Base-by-base conservation (phyloP, 2,113 vertebrate genomes). In the Prunella fulvescens region DNA sequence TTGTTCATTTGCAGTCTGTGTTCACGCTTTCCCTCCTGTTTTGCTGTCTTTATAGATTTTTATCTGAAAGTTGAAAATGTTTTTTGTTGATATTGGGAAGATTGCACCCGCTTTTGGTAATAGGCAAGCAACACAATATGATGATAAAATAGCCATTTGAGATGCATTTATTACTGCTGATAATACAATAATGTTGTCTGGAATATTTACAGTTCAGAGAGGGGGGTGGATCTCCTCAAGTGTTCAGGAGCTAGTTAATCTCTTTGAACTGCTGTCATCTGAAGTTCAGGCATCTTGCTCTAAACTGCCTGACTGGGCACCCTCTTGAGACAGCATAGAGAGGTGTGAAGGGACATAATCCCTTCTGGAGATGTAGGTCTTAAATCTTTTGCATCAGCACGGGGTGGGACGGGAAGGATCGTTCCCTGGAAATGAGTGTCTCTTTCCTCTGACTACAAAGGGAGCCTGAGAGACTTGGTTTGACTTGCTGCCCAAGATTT, bases 21-120 rank as follows among this genome's bases (percentile, higher is more conserved):
- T 85, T 96, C 92, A 73, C 0, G 65, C 76, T 94, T 93, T 93
- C 57, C n/a, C 91, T 92, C 86, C 94, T 88, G 76, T 86, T 96
- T 88, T 60, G 48, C 88, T 96, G 92, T 90, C 95, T 92, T 92
- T 65, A 74, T 74, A 86, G 94, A 94, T 96, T 94, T 94, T 94
- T 95, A 96, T 96, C 95, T 91, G 51, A 70, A 91, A 93, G 81
- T 80, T 92, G 92, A 92, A 93, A 92, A 79, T 10, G 7, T 62
- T 92, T 92, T 83, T 69, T 78, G 81, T 95, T 96, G 94, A 64
- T 97, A 57, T 60, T 9, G 3, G 88, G 67, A 74, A 92, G 94
- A 96, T 88, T 93, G 66, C 24, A 45, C 57, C 51, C 2, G 33
- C 81, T 93, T 88, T 93, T 90, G 81, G 76, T 87, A 92, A 84